Base-by-base conservation (phyloP, 2,113 vertebrate genomes). In the Anolis carolinensis region DNA sequence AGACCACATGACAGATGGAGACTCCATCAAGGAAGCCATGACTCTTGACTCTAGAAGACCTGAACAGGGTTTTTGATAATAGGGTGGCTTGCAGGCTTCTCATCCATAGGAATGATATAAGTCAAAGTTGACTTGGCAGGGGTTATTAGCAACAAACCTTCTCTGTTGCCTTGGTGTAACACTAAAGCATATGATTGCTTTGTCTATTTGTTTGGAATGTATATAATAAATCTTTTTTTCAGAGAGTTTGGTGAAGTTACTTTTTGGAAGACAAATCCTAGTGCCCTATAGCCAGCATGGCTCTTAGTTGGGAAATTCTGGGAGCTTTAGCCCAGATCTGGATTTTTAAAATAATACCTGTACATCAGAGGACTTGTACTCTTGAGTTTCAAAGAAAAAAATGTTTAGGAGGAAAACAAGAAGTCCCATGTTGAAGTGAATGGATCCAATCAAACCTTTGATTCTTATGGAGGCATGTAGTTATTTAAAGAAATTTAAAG, bases 351-450 rank as follows among this genome's bases (percentile, higher is more conserved):
- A 18, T 11, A 59, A 67, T 21, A 76, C 77, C n/a, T 85, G 84
- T 39, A 18, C 23, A 59, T n/a, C 65, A n/a, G 50, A 71, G 30
- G 55, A 20, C 27, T 34, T 48, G 11, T 30, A 21, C 18, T 67
- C 44, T 32, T 70, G 80, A n/a, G 14, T 70, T 82, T 74, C 52
- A n/a, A 59, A 25, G 27, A 11, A 32, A 10, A 44, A 48, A 14
- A 44, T 79, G 80, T 84, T 80, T 36, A 62, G 27, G 76, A 79
- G 50, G 36, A 80, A 62, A 80, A 71, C 62, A 72, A 71, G 75
- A 62, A 86, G 16, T 18, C 68, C 68, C 30, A 80, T 44, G 21
- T 44, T 32, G 36, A 78, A 30, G 68, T 48, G 68, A 48, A 72
- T 80, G 78, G 23, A 73, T 34, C 70, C 23, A 18, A 63, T 48